Percentiles rank a stretch among this genome's conserved stretches.
phyloP scores from a whole-genome alignment of 2,113 vertebrate species.

The Alexandromys fortis region DNA sequence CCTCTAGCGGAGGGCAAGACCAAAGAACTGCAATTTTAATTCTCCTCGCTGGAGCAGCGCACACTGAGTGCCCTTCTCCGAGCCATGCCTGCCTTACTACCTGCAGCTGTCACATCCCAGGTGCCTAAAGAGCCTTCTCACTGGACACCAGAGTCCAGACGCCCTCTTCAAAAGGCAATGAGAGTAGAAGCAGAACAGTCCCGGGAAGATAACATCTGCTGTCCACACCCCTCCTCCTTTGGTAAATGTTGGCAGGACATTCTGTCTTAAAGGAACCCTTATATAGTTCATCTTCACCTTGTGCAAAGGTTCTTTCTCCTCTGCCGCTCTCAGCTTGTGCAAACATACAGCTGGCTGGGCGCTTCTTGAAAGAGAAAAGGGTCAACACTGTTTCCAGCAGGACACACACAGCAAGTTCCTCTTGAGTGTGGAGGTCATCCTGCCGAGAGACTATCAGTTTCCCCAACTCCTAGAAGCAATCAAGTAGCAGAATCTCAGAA shows the following conservation, averaged over 20 bases:
- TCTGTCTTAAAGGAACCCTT: not conserved
- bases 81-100: not conserved
- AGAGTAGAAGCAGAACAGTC: not conserved
- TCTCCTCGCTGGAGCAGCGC: not conserved
- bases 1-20: not conserved
- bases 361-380: not conserved
- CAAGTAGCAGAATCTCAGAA: not conserved
- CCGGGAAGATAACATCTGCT: fast-evolving
- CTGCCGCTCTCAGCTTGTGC: not conserved
- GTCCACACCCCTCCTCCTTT: not conserved
- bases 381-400: not conserved
- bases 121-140: not conserved
- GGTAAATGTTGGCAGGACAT: slow-evolving; percentile 16
- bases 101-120: not conserved
- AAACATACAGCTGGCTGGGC: not conserved
- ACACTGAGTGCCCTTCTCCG: not conserved
- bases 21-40: not conserved
- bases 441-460: not conserved
- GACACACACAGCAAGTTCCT: not conserved
- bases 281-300: not conserved
- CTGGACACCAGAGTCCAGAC: not conserved
- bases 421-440: not conserved
- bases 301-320: slow-evolving; percentile 11
- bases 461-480: not conserved
- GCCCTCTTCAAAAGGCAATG: not conserved